Conservation (phyloP, 1,140 invertebrate species). For the Hylyphantes graminicola region DNA sequence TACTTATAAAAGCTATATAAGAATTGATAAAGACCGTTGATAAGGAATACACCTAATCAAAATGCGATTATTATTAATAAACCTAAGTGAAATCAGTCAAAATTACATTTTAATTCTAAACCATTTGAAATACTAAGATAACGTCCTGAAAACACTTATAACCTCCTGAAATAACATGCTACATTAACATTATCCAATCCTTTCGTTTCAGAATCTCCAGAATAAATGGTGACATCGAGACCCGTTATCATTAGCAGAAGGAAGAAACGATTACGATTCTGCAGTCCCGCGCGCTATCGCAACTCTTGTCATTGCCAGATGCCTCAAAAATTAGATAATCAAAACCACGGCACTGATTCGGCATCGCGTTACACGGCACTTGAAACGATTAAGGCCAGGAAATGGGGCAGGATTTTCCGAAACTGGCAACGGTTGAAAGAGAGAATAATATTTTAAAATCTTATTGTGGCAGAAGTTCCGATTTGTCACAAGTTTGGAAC, state of each 20-base stretch:
- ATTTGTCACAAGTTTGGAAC: constrained; percentile 49
- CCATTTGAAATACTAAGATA: constrained; percentile 6
- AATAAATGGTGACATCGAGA: constrained; percentile 26
- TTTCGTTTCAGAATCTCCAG: neutral
- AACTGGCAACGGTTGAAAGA: constrained; percentile 12
- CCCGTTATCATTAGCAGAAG: constrained; percentile 37
- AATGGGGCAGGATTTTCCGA: constrained; percentile 34
- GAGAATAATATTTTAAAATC: constrained; percentile 48
- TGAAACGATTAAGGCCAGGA: constrained; percentile 40
- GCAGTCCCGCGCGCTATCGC: constrained; percentile 44
- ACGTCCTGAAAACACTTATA: neutral
- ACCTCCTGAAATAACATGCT: no score
- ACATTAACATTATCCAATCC: neutral
- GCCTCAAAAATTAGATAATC: constrained; percentile 60
- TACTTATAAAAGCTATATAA: no score
- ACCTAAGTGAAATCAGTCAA: constrained; percentile 1
- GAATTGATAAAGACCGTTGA: no score
- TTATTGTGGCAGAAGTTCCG: constrained; percentile 32
- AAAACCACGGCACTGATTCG: constrained; percentile 26
- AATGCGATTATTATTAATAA: constrained; percentile 29
- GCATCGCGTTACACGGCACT: constrained; percentile 28
- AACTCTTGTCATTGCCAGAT: constrained; percentile 42
- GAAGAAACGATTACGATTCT: constrained; percentile 45
- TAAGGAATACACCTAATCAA: no score
- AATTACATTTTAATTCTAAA: constrained; percentile 11